Evolutionary conservation across 2,888 invertebrate genomes (phyloP).

Genomic region (Drosophila koepferae): DNA sequence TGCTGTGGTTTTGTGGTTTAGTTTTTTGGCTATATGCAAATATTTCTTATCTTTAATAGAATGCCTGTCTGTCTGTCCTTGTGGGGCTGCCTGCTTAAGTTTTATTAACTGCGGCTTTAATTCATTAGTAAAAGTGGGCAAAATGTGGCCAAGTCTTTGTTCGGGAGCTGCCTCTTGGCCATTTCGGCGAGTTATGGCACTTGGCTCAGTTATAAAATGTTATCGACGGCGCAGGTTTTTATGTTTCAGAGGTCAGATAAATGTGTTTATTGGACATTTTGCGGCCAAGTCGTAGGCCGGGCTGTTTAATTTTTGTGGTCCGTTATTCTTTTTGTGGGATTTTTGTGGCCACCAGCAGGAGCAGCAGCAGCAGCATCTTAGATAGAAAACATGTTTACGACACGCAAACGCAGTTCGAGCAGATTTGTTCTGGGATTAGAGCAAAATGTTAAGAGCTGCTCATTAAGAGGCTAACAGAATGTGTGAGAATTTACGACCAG

Average conservation of each 20-base stretch:
- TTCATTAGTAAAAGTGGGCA: slow-evolving; percentile 62
- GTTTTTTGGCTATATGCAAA: slow-evolving; percentile 45
- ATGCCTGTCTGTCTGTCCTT: slow-evolving; percentile 11
- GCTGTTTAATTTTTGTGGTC: slow-evolving; percentile 75
- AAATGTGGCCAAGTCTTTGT: slow-evolving; percentile 1
- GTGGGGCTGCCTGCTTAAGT: slow-evolving; percentile 46
- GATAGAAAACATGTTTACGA: slow-evolving; percentile 72
- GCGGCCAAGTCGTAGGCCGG: slow-evolving; percentile 43
- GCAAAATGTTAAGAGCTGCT: slow-evolving; percentile 67
- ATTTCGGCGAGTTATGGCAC: slow-evolving; percentile 69
- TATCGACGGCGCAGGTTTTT: slow-evolving; percentile 79
- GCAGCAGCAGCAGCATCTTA: slow-evolving; percentile 6
- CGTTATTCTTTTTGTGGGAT: slow-evolving; percentile 31
- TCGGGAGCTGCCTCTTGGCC: slow-evolving; percentile 18
- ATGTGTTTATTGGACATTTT: slow-evolving; percentile 77
- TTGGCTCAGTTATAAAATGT: slow-evolving; percentile 74
- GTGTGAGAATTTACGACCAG: slow-evolving; percentile 42
- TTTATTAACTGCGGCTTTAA: slow-evolving; percentile 75
- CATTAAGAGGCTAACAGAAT: slow-evolving; percentile 65
- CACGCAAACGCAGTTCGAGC: slow-evolving; percentile 58
- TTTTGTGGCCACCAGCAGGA: slow-evolving; percentile 29
- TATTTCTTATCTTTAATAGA: slow-evolving; percentile 42
- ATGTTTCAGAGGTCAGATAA: slow-evolving; percentile 76
- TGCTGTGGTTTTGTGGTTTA: slow-evolving; percentile 16
- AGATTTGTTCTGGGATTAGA: slow-evolving; percentile 78